Percentiles rank a stretch among this genome's conserved stretches.
phyloP scores from a whole-genome alignment of 2,113 vertebrate genomes.

The Nyctereutes procyonoides region DNA sequence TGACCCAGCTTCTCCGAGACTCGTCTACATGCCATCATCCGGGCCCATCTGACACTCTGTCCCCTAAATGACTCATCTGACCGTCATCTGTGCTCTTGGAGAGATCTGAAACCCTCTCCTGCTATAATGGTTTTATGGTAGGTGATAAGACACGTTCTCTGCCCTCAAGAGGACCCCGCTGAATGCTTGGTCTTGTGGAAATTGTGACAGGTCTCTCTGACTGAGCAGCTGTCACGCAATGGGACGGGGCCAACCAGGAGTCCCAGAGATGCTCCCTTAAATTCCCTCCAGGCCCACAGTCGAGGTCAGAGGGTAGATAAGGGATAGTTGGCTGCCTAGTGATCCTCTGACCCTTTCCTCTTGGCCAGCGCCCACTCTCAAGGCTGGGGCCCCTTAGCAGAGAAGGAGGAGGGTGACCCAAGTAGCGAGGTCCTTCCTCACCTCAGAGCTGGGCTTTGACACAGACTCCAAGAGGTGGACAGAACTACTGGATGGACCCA shows the following conservation, averaged over 20 bases:
- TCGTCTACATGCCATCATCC: fast-evolving
- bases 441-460: too few species aligned
- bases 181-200: neutral
- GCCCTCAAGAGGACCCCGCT: neutral
- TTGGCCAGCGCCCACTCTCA: neutral
- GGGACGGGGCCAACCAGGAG: neutral
- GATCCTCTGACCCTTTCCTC: neutral
- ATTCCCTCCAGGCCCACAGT: neutral
- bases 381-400: neutral
- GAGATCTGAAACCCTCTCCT: neutral
- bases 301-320: neutral
- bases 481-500: neutral
- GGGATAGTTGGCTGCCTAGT: neutral
- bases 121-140: neutral
- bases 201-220: neutral
- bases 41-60: neutral
- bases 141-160: neutral
- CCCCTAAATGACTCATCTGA: neutral
- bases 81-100: neutral
- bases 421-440: neutral
- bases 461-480: neutral
- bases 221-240: fast-evolving
- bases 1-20: neutral
- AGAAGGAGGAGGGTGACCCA: neutral
- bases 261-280: neutral